A percentile compares a stretch with the other conserved stretches of the same genome.
phyloP scores from a whole-genome alignment of 1,140 invertebrate species.

The Sarcophaga bullata region DNA sequence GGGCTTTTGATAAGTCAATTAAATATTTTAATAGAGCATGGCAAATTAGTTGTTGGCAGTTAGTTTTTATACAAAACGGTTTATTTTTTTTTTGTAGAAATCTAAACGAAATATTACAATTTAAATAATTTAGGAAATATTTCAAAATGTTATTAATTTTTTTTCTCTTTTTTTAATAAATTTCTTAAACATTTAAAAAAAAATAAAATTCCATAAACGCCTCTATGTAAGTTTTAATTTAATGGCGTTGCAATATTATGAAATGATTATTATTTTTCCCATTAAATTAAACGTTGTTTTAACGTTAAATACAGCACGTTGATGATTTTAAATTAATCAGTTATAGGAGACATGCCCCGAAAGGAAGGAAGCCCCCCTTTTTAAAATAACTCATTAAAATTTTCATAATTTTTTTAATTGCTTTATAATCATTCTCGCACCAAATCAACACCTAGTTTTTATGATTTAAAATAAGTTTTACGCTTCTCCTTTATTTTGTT shows the following conservation, averaged over 20 bases:
- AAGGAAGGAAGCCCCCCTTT: not conserved
- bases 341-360: not conserved
- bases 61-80: not conserved
- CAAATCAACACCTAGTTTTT: constrained; percentile 5
- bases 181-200: too few species aligned
- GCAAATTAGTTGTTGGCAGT: not conserved
- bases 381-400: constrained; percentile 11
- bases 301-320: too few species aligned
- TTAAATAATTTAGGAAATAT: too few species aligned
- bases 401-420: constrained; percentile 13
- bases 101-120: too few species aligned
- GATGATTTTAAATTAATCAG: constrained; percentile 3
- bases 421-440: constrained; percentile 9
- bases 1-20: not conserved
- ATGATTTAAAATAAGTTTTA: not conserved
- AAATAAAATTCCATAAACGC: too few species aligned
- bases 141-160: too few species aligned
- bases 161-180: too few species aligned
- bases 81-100: too few species aligned
- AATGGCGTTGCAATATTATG: too few species aligned
- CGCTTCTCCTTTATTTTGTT: too few species aligned
- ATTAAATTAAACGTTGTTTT: not conserved
- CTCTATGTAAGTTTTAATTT: too few species aligned
- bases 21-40: constrained; percentile 1
- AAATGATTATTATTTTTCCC: not conserved